These are phyloP conservation scores for Geotrypetes seraphini DNA, from an alignment of 2,797 vertebrate species.

Conservation along the genomic window DNA sequence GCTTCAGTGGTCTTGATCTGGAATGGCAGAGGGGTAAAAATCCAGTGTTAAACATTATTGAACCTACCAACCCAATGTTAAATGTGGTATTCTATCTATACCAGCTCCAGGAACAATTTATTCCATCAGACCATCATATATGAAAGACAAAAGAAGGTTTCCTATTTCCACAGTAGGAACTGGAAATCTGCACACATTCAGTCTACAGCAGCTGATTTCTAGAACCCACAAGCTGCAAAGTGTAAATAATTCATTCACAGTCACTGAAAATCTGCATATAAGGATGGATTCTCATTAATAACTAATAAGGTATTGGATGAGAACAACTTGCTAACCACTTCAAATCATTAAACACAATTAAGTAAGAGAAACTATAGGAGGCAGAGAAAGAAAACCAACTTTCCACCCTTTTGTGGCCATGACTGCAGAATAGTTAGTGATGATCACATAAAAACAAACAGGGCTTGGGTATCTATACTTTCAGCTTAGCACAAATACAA, in stretches of 20 bases:
- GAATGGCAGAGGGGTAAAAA: too few relatives aligned
- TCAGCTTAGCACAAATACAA: too few relatives aligned
- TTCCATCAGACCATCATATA: slow-evolving; percentile 24
- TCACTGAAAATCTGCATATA: slow-evolving; percentile 54
- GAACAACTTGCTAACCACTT: slow-evolving; percentile 37
- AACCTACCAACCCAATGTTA: too few relatives aligned
- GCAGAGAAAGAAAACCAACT: slow-evolving; percentile 18
- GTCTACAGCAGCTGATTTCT: slow-evolving; percentile 45
- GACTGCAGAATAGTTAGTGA: slow-evolving; percentile 6
- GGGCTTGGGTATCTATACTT: too few relatives aligned
- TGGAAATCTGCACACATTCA: slow-evolving; percentile 32
- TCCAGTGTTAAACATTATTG: too few relatives aligned
- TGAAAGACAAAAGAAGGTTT: slow-evolving; percentile 30
- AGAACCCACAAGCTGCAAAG: slow-evolving; percentile 46
- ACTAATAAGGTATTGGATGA: slow-evolving; percentile 42
- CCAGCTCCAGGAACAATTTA: slow-evolving; percentile 15
- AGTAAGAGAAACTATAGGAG: slow-evolving; percentile 18
- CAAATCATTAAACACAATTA: slow-evolving; percentile 34
- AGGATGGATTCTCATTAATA: slow-evolving; percentile 54
- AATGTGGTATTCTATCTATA: too few relatives aligned
- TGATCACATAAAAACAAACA: slow-evolving; percentile 9
- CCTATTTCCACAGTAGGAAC: slow-evolving; percentile 33
- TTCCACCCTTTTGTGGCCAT: slow-evolving; percentile 3
- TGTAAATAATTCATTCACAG: slow-evolving; percentile 59
- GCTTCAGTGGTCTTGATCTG: too few relatives aligned